phyloP scores from a whole-genome alignment of 2,888 invertebrate species.

The Platycheirus albimanus region DNA sequence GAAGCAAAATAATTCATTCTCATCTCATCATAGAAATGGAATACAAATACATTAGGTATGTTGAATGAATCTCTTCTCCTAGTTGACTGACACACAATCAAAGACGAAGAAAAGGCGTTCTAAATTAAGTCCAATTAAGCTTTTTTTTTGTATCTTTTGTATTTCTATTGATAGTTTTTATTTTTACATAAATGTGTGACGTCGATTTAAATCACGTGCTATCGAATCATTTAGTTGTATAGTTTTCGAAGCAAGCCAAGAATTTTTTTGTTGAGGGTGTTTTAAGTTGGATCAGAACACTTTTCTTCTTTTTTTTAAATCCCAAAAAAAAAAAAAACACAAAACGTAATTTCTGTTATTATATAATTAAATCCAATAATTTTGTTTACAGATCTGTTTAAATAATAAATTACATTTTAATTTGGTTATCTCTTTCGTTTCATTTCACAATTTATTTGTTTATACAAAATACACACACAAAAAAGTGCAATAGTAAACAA shows the following conservation, averaged over 20 bases:
- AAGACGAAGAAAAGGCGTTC: conserved; percentile 9
- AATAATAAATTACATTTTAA: conserved; percentile 8
- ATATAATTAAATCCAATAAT: conserved; percentile 2
- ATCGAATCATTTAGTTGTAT: neutral
- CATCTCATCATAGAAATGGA: conserved; percentile 30
- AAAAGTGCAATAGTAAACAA: conserved; percentile 29
- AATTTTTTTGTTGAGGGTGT: conserved; percentile 28
- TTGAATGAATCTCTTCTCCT: conserved; percentile 7
- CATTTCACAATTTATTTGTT: conserved; percentile 19
- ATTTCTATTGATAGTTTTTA: neutral
- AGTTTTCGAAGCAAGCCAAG: neutral
- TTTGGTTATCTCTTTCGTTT: neutral
- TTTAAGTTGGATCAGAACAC: neutral
- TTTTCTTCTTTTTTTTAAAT: no score
- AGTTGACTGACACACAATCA: conserved; percentile 41
- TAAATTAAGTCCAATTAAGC: conserved; percentile 55
- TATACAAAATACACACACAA: no score
- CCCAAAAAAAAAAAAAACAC: conserved; percentile 7
- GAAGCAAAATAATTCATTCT: conserved; percentile 47
- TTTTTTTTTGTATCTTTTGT: neutral
- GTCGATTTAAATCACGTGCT: conserved; percentile 41
- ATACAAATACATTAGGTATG: conserved; percentile 32
- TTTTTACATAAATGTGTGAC: neutral
- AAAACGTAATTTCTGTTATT: conserved; percentile 3
- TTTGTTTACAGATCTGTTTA: conserved; percentile 27